Conservation (phyloP, 2,888 invertebrate genomes). For the Aquatica leii region DNA sequence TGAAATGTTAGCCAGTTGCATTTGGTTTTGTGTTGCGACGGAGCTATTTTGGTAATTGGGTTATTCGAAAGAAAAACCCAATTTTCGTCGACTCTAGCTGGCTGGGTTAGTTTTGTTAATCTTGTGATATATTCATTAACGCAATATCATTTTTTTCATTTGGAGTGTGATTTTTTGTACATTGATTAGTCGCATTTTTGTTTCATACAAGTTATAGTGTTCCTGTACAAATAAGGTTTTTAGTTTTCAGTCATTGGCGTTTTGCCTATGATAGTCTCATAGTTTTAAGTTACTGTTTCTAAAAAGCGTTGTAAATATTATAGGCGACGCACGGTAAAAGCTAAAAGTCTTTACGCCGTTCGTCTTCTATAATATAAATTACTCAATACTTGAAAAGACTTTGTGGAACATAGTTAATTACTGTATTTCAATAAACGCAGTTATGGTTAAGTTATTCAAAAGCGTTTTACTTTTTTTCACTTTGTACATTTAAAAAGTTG, state of each 20-base stretch:
- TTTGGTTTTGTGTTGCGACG: neutral
- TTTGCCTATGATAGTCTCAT: neutral
- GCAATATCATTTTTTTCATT: constrained; percentile 15
- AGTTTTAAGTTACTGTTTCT: neutral
- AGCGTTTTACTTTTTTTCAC: too few relatives aligned
- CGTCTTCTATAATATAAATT: too few relatives aligned
- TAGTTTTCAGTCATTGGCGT: neutral
- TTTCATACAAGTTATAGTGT: constrained; percentile 20
- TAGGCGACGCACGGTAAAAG: too few relatives aligned
- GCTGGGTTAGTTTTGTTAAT: constrained; percentile 27
- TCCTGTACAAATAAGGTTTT: constrained; percentile 23
- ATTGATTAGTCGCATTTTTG: constrained; percentile 25
- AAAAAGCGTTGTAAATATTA: too few relatives aligned
- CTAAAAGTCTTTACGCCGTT: too few relatives aligned
- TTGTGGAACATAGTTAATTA: too few relatives aligned
- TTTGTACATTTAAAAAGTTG: too few relatives aligned
- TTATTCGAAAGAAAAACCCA: constrained; percentile 1
- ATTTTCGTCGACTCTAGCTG: neutral
- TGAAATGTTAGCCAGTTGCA: constrained; percentile 5
- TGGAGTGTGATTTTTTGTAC: neutral
- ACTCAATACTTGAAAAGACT: too few relatives aligned
- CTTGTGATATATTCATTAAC: constrained; percentile 35
- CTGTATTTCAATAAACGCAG: too few relatives aligned
- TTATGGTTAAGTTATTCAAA: too few relatives aligned
- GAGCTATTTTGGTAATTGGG: neutral